A percentile compares a stretch with the other conserved stretches of the same genome.
These are phyloP conservation scores for Ifrita kowaldi DNA, from an alignment of 2,113 vertebrate genomes.

Conservation along the genomic window DNA sequence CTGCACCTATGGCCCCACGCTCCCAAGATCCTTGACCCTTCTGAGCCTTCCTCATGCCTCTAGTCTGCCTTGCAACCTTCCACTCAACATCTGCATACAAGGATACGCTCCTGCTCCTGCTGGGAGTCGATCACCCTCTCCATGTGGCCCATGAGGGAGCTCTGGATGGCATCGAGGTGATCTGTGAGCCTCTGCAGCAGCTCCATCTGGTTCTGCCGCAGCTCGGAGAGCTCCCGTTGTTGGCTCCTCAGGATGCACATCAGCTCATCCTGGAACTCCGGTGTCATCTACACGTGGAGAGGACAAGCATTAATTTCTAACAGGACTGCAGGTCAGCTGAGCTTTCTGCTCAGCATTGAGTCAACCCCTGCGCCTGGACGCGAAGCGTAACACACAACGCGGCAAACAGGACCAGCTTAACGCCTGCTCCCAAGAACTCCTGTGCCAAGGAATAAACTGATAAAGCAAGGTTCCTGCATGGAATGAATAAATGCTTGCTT, in stretches of 20 bases:
- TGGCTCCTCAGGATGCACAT: constrained; percentile 86
- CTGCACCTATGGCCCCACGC: fast-evolving
- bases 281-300: constrained; percentile 62
- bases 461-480: background rate
- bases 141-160: constrained; percentile 85
- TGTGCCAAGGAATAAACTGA: background rate
- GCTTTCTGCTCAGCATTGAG: background rate
- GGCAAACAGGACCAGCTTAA: background rate
- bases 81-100: background rate
- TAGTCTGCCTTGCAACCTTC: background rate
- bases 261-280: constrained; percentile 86
- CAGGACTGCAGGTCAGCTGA: background rate
- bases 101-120: constrained; percentile 96
- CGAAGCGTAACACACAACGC: fast-evolving
- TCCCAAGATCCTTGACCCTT: background rate
- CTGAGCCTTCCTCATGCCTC: background rate
- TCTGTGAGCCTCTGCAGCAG: constrained; percentile 79
- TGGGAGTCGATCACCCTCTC: constrained; percentile 84
- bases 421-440: background rate
- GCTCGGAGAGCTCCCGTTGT: constrained; percentile 87
- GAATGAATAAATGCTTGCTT: background rate
- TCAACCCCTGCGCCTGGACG: background rate
- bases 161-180: constrained; percentile 86
- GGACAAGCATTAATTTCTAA: background rate
- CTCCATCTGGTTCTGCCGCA: constrained; percentile 83